Percentiles rank a stretch among this genome's conserved stretches.
Evolutionary conservation across 2,113 vertebrate species (phyloP).

Genomic region (Myotis lucifugus): DNA sequence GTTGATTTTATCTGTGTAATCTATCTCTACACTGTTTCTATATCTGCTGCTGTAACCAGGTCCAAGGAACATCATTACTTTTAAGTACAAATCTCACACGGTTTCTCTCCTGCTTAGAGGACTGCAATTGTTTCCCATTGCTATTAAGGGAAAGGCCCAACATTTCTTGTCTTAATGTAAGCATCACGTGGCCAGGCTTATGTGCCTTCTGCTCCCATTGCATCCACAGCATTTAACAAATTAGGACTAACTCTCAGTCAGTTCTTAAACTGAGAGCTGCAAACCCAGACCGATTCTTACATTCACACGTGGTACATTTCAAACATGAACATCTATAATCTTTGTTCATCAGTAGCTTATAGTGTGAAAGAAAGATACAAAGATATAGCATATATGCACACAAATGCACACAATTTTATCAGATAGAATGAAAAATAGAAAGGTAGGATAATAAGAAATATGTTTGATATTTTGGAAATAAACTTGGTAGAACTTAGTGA

Average conservation of each 20-base stretch:
- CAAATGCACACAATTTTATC: not conserved
- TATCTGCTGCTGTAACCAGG: not conserved
- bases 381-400: not conserved
- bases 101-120: not conserved
- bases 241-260: not conserved
- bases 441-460: not conserved
- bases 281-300: not conserved
- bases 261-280: not conserved
- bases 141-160: not conserved
- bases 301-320: not conserved
- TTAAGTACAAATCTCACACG: conserved; percentile 31
- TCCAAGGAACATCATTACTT: not conserved
- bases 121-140: not conserved
- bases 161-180: not conserved
- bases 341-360: not conserved
- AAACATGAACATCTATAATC: not conserved
- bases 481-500: not conserved
- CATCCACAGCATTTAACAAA: not conserved
- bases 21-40: conserved; percentile 3
- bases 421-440: not conserved
- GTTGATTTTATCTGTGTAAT: conserved; percentile 37
- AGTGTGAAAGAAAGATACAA: not conserved
- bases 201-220: not conserved
- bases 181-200: accelerated
- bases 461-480: conserved; percentile 11